Conservation (phyloP, 2,113 vertebrate genomes). For the Chaenocephalus aceratus region DNA sequence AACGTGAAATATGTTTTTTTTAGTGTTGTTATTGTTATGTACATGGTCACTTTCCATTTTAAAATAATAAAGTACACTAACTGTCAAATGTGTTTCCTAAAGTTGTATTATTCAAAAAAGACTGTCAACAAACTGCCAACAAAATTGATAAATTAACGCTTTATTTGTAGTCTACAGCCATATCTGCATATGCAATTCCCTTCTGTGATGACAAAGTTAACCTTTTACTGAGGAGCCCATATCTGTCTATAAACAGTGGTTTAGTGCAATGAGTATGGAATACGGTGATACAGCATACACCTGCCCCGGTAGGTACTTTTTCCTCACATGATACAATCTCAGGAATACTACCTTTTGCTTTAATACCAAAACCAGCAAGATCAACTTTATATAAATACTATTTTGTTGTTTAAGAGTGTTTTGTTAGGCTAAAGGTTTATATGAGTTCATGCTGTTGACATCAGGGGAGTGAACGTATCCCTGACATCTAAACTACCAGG, state of each 20-base stretch:
- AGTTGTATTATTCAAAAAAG: conserved; percentile 78
- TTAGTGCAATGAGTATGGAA: too few relatives aligned
- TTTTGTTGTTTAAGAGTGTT: too few relatives aligned
- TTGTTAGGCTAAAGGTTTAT: background rate
- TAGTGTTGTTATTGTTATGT: conserved; percentile 62
- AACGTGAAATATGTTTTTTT: conserved; percentile 20
- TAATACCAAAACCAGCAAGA: too few relatives aligned
- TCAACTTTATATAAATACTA: too few relatives aligned
- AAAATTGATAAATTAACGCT: background rate
- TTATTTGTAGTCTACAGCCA: background rate
- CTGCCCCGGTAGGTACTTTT: too few relatives aligned
- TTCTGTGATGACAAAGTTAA: too few relatives aligned
- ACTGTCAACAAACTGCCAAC: too few relatives aligned
- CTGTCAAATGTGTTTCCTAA: conserved; percentile 79
- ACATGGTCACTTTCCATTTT: conserved; percentile 49
- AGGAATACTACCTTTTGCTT: too few relatives aligned
- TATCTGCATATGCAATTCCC: background rate
- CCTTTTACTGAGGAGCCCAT: too few relatives aligned
- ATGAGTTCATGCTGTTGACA: background rate
- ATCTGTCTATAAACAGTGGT: too few relatives aligned
- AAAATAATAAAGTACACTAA: conserved; percentile 82
- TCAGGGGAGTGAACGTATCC: background rate
- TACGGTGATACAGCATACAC: too few relatives aligned
- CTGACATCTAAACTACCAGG: background rate
- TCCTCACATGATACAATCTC: too few relatives aligned